Evolutionary conservation across 2,113 vertebrate species (phyloP).

Genomic region (Percina caprodes): DNA sequence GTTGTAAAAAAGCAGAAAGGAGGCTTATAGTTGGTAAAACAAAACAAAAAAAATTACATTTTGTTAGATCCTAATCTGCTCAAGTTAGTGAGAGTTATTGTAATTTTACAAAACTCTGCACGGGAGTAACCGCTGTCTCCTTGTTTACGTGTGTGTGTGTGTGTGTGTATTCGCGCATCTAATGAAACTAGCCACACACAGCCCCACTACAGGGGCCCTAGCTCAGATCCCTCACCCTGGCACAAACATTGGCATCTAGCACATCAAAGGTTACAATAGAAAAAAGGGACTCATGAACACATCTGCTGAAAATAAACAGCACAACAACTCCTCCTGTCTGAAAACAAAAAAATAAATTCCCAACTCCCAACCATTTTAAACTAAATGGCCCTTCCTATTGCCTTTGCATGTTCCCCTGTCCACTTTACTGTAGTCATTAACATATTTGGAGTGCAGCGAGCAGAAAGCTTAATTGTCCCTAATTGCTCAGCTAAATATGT

Average conservation of each 20-base stretch:
- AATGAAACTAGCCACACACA: slow-evolving; percentile 62
- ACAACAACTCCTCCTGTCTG: slow-evolving; percentile 48
- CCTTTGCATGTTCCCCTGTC: slow-evolving; percentile 84
- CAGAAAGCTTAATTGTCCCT: slow-evolving; percentile 94
- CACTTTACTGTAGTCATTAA: slow-evolving; percentile 88
- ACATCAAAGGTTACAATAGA: slow-evolving; percentile 70
- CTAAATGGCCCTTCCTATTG: slow-evolving; percentile 83
- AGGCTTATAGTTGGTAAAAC: not conserved
- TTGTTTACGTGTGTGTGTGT: slow-evolving; percentile 8
- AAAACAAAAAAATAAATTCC: slow-evolving; percentile 58
- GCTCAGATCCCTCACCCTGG: slow-evolving; percentile 46
- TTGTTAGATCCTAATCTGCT: slow-evolving; percentile 32
- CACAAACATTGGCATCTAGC: slow-evolving; percentile 69
- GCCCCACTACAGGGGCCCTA: slow-evolving; percentile 61
- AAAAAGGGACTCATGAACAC: slow-evolving; percentile 48
- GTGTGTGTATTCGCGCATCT: not conserved
- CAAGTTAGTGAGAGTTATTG: slow-evolving; percentile 31
- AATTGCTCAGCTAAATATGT: slow-evolving; percentile 92
- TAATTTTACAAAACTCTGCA: slow-evolving; percentile 56
- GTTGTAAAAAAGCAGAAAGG: not conserved
- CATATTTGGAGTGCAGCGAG: slow-evolving; percentile 90
- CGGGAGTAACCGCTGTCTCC: slow-evolving; percentile 18
- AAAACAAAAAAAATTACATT: not conserved
- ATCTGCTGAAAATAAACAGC: slow-evolving; percentile 42
- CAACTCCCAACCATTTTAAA: slow-evolving; percentile 81